phyloP scores from a whole-genome alignment of 2,888 invertebrate species.

The Argyra leucocephala region DNA sequence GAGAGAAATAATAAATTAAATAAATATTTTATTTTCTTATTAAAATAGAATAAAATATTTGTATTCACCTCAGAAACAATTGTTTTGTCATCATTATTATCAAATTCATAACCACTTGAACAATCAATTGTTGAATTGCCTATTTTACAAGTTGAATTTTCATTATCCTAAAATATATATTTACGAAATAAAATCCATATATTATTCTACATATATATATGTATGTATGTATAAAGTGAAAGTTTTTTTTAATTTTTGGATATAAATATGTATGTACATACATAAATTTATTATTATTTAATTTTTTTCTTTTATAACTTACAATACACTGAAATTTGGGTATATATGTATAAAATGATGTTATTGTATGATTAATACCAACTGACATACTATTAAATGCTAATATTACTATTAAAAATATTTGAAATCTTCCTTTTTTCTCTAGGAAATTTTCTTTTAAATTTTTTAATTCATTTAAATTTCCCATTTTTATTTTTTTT shows the following conservation, averaged over 20 bases:
- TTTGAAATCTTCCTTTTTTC: constrained; percentile 29
- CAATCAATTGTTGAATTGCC: constrained; percentile 25
- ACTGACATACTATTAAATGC: constrained; percentile 40
- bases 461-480: background rate
- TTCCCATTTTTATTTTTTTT: background rate
- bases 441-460: constrained; percentile 19
- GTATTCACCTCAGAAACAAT: constrained; percentile 24
- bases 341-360: constrained; percentile 38
- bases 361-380: constrained; percentile 41
- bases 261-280: too few species aligned
- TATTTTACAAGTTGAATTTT: constrained; percentile 17
- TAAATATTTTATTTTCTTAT: background rate
- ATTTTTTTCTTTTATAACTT: constrained; percentile 20
- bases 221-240: too few species aligned
- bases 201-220: too few species aligned
- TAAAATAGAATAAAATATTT: background rate
- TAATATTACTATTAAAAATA: constrained; percentile 34
- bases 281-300: too few species aligned
- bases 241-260: background rate
- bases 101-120: constrained; percentile 28
- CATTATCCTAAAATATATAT: constrained; percentile 17
- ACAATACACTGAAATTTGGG: constrained; percentile 40
- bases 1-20: background rate
- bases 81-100: constrained; percentile 27
- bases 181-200: too few species aligned